phyloP scores from a whole-genome alignment of 2,888 invertebrate genomes.

The Patella depressa region DNA sequence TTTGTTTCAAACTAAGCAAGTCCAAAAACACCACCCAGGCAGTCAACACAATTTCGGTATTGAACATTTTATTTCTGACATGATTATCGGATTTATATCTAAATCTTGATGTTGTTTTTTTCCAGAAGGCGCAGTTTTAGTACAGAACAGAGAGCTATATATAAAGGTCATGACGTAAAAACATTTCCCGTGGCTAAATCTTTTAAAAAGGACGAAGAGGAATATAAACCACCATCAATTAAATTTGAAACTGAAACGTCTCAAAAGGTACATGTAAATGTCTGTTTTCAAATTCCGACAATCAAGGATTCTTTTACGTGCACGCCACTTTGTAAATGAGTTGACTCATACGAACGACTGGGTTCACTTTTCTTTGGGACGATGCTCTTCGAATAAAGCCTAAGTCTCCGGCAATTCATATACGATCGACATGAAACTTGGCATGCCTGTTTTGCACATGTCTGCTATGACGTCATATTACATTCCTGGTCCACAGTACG shows the following conservation, averaged over 20 bases:
- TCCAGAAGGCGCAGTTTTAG: conserved; percentile 56
- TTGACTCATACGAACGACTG: too few species aligned
- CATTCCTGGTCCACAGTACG: too few species aligned
- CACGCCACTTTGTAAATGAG: too few species aligned
- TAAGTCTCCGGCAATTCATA: too few species aligned
- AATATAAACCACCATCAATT: conserved; percentile 51
- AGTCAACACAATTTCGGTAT: too few species aligned
- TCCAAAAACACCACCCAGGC: too few species aligned
- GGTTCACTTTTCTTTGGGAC: too few species aligned
- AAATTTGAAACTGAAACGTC: conserved; percentile 59
- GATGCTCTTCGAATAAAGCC: too few species aligned
- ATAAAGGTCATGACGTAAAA: conserved; percentile 61
- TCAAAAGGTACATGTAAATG: conserved; percentile 60
- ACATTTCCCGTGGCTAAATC: conserved; percentile 59
- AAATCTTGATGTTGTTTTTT: neutral
- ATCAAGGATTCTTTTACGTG: too few species aligned
- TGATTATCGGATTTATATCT: neutral
- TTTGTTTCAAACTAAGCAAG: neutral
- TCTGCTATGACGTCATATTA: neutral
- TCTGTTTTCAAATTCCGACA: too few species aligned
- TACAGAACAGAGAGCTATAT: conserved; percentile 65
- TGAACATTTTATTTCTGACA: neutral
- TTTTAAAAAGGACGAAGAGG: conserved; percentile 52
- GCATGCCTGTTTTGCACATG: neutral
- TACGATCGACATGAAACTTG: too few species aligned